phyloP scores from a whole-genome alignment of 2,888 invertebrate genomes.

The Synanthedon tipuliformis region DNA sequence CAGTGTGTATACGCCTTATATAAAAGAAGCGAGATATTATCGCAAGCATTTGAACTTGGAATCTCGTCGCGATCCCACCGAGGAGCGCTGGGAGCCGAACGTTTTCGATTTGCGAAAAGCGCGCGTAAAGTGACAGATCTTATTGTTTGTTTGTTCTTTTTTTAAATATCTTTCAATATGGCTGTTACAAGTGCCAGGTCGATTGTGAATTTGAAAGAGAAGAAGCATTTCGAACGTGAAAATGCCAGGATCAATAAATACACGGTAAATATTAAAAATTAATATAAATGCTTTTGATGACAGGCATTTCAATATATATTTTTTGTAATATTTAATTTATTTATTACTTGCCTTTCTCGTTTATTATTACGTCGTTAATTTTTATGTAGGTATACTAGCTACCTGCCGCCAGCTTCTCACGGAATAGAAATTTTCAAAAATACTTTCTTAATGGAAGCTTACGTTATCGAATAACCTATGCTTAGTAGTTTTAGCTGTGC shows the following conservation, averaged over 20 bases:
- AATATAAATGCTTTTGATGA: too few species aligned
- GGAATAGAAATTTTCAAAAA: too few species aligned
- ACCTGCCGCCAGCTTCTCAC: too few species aligned
- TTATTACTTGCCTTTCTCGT: too few species aligned
- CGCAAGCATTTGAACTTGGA: conserved; percentile 61
- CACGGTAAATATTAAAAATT: conserved; percentile 33
- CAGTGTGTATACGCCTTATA: conserved; percentile 37
- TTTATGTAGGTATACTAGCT: too few species aligned
- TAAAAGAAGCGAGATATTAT: conserved; percentile 59
- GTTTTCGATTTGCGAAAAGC: conserved; percentile 15
- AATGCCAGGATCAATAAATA: conserved; percentile 58
- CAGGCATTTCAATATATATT: too few species aligned
- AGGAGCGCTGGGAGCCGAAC: conserved; percentile 41
- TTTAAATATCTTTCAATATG: conserved; percentile 32
- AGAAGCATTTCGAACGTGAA: conserved; percentile 50
- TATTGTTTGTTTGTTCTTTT: conserved; percentile 17
- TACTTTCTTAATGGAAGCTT: too few species aligned
- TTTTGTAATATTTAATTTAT: too few species aligned
- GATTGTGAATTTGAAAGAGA: conserved; percentile 55
- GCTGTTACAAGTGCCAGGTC: conserved; percentile 55
- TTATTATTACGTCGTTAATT: too few species aligned
- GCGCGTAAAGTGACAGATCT: conserved; percentile 49
- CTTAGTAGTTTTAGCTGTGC: too few species aligned
- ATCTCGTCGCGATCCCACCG: conserved; percentile 53
- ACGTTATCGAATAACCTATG: too few species aligned